These are phyloP conservation scores for Sisor rabdophorus DNA, from an alignment of 2,113 vertebrate species.

Conservation along the genomic window DNA sequence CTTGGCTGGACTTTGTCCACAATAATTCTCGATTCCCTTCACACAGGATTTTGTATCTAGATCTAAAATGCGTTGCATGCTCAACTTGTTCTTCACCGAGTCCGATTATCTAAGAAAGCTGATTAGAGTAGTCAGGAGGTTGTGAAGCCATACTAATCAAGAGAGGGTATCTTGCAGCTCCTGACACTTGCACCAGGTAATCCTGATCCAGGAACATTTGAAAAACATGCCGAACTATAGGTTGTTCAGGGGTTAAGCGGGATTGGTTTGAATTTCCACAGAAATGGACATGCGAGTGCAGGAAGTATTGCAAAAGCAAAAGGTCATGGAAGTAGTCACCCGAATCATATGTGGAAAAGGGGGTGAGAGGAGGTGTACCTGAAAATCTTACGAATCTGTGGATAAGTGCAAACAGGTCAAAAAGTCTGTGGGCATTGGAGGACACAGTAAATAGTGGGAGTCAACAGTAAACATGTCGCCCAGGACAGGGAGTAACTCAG, in stretches of 20 bases:
- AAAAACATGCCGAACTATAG: neutral
- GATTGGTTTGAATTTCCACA: neutral
- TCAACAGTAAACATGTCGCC: too few relatives aligned
- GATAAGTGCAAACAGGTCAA: neutral
- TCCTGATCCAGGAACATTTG: neutral
- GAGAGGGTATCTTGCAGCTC: too few relatives aligned
- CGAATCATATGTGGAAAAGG: neutral
- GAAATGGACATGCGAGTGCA: neutral
- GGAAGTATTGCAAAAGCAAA: neutral
- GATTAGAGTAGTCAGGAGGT: too few relatives aligned
- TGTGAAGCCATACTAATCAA: too few relatives aligned
- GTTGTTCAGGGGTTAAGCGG: neutral
- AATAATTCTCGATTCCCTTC: constrained; percentile 10
- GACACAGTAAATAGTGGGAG: neutral
- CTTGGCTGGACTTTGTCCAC: constrained; percentile 9
- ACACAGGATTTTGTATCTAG: neutral
- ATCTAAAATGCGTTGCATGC: neutral
- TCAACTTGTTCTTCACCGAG: neutral
- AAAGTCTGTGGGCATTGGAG: neutral
- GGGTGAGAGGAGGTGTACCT: too few relatives aligned
- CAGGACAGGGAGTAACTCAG: neutral
- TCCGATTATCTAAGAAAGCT: neutral
- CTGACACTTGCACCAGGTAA: too few relatives aligned
- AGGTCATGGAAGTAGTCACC: too few relatives aligned
- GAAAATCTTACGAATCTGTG: neutral